These are phyloP conservation scores for Parasteatoda lunata DNA, from an alignment of 2,888 invertebrate genomes.

Conservation along the genomic window DNA sequence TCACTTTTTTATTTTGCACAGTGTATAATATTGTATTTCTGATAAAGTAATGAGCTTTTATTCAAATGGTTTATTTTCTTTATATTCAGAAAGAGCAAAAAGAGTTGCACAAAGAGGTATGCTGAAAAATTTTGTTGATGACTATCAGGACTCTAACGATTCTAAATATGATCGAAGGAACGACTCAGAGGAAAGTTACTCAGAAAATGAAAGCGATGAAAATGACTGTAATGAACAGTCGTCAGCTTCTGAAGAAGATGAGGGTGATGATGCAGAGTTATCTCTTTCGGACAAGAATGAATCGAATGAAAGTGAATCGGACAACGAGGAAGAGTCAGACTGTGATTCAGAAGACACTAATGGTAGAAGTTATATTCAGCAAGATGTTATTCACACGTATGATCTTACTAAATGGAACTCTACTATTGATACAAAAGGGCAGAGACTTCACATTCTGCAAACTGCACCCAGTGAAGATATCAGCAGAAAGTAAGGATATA, in stretches of 20 bases:
- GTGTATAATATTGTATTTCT: not conserved
- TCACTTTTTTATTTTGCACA: too few relatives aligned
- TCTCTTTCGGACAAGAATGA: conserved; percentile 10
- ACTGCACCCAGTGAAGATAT: conserved; percentile 6
- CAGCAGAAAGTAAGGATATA: conserved; percentile 11
- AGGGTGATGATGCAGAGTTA: conserved; percentile 1
- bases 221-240: not conserved
- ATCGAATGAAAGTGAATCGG: conserved; percentile 8
- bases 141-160: conserved; percentile 6
- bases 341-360: not conserved
- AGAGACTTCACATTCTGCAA: conserved; percentile 31
- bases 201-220: conserved; percentile 9
- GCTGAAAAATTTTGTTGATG: conserved; percentile 1
- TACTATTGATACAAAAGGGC: conserved; percentile 15
- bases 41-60: not conserved
- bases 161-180: not conserved
- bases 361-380: conserved; percentile 1
- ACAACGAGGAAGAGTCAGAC: not conserved
- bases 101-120: conserved; percentile 25
- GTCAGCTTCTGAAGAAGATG: not conserved
- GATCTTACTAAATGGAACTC: conserved; percentile 20
- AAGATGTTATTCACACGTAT: conserved; percentile 10
- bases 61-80: too few relatives aligned
- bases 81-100: conserved; percentile 20
- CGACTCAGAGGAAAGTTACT: not conserved